A percentile compares a stretch with the other conserved stretches of the same genome.
Evolutionary conservation across 1,140 invertebrate genomes (phyloP).

Genomic region (Drosophila quadrilineata): DNA sequence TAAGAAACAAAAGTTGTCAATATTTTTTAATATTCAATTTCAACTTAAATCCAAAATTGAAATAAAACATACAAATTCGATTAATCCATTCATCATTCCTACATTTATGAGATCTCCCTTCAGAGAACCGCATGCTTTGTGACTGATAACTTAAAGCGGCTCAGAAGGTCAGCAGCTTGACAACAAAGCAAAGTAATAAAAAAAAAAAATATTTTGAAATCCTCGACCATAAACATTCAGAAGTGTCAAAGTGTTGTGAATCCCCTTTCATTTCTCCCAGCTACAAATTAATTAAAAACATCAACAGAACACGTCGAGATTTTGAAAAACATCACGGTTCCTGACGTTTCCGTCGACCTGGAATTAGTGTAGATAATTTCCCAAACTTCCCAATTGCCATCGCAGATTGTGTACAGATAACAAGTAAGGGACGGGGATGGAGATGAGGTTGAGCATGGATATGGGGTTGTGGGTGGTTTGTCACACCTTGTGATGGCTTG

Average conservation of each 20-base stretch:
- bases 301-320: slow-evolving; percentile 71
- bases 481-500: slow-evolving; percentile 65
- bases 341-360: slow-evolving; percentile 20
- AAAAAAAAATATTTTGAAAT: background rate
- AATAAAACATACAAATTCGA: background rate
- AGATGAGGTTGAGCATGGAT: background rate
- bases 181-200: slow-evolving; percentile 53
- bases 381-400: slow-evolving; percentile 43
- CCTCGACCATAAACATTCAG: background rate
- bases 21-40: no score
- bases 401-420: background rate
- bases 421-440: background rate
- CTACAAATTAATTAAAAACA: slow-evolving; percentile 75
- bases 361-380: slow-evolving; percentile 69
- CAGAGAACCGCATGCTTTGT: slow-evolving; percentile 65
- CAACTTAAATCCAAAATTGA: no score
- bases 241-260: slow-evolving; percentile 19
- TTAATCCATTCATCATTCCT: no score
- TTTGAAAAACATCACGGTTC: slow-evolving; percentile 48
- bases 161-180: slow-evolving; percentile 74
- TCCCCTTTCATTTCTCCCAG: background rate
- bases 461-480: slow-evolving; percentile 12
- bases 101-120: no score
- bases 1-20: no score
- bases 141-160: slow-evolving; percentile 73